Evolutionary conservation across 2,797 vertebrate genomes (phyloP).

Genomic region (Scolopax rusticola): DNA sequence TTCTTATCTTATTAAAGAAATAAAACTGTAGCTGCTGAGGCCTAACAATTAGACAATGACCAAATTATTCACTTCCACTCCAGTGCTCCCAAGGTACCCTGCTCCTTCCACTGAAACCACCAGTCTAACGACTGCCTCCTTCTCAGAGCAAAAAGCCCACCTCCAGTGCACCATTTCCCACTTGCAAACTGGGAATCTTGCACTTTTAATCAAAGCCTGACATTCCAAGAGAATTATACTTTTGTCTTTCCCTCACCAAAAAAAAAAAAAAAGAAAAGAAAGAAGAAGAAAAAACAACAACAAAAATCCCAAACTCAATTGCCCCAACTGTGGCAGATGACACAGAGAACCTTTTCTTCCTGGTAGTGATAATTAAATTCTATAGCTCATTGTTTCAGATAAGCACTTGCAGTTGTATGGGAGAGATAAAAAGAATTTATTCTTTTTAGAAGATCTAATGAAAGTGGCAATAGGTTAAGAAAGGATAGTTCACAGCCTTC

Average conservation of each 20-base stretch:
- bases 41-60: neutral
- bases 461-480: slow-evolving; percentile 11
- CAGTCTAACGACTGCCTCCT: neutral
- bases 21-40: neutral
- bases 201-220: neutral
- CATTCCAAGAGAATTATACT: neutral
- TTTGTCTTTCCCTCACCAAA: neutral
- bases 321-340: neutral
- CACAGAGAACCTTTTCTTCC: neutral
- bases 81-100: neutral
- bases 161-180: neutral
- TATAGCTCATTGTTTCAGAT: slow-evolving; percentile 35
- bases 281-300: neutral
- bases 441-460: slow-evolving; percentile 7
- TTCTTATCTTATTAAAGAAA: neutral
- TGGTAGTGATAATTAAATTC: slow-evolving; percentile 28
- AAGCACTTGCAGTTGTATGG: neutral
- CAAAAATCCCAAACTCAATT: neutral
- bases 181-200: neutral
- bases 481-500: neutral
- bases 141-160: neutral
- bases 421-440: slow-evolving; percentile 5
- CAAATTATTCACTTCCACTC: neutral
- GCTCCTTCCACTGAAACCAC: neutral
- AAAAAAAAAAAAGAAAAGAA: too few relatives aligned